Evolutionary conservation across 2,888 invertebrate genomes (phyloP), one percentile per base, ranked within the genome.

Genomic region (Morinoia aosen): DNA sequence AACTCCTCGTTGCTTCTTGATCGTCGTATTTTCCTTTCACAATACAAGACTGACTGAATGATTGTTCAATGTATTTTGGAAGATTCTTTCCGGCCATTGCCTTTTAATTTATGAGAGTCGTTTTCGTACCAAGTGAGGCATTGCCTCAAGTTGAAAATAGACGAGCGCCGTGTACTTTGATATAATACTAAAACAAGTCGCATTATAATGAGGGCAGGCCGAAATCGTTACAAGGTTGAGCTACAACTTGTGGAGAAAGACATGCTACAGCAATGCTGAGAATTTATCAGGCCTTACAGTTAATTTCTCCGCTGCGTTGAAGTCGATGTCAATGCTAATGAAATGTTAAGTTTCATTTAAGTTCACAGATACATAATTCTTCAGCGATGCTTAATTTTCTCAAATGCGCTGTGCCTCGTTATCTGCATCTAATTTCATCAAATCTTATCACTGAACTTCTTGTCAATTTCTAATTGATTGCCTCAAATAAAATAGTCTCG

Each of bases 91-190:
- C 40, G 90, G 90, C 25, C 90, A 90, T 90, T 90, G 90, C 48
- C 90, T 90, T 48, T 39, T 90, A 90, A 40, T 90, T 90, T 90
- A 90, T 19, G 40, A 48, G 40, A 40, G 48, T 90, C 48, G 90
- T 90, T 90, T 90, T 90, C 90, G n/a, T 76, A 33, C 76, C 76
- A 76, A 76, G 76, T 76, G 76, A 33, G 76, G 76, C 76, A 76
- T 76, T 25, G 76, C 33, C 76, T 76, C 25, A 48, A 25, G 25
- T 76, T 76, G 33, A 16, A 76, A 76, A 76, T 76, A 76, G 76
- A 33, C 76, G 33, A 76, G 76, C 25, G 10, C 76, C 76, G 76
- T 76, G 76, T 19, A 76, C 76, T 76, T 76, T 76, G 76, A 76
- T 76, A 76, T 76, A 76, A 7, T 76, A 76, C 76, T 76, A 76